These are phyloP conservation scores for Actenoides lindsayi DNA, from an alignment of 2,113 vertebrate genomes.

Conservation along the genomic window DNA sequence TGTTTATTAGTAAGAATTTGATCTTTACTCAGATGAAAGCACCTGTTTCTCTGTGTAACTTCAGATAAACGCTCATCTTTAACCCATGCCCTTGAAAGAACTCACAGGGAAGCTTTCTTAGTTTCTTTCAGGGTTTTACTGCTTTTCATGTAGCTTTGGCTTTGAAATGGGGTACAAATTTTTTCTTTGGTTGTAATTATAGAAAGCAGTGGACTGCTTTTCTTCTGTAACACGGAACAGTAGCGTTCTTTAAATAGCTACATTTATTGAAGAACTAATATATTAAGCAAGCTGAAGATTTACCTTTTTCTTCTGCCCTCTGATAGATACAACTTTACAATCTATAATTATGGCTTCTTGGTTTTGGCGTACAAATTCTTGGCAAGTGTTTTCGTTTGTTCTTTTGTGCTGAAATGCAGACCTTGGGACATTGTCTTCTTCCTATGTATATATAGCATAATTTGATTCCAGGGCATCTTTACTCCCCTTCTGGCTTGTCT, in stretches of 20 bases:
- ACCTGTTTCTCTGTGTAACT: not conserved
- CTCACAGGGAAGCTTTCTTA: conserved; percentile 12
- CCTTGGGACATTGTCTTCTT: not conserved
- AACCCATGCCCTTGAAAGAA: conserved; percentile 36
- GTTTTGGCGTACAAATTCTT: conserved; percentile 28
- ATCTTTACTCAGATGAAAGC: conserved; percentile 51
- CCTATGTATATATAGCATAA: not conserved
- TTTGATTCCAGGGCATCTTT: not conserved
- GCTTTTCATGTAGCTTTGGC: not conserved
- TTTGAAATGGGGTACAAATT: conserved; percentile 41
- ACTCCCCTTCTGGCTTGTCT: not conserved
- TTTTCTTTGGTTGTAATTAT: conserved; percentile 49
- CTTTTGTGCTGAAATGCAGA: not conserved
- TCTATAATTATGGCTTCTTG: conserved; percentile 45
- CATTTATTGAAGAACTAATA: conserved; percentile 24
- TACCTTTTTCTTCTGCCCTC: not conserved
- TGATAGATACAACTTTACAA: not conserved
- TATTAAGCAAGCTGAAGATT: conserved; percentile 21
- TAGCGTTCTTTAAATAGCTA: conserved; percentile 47
- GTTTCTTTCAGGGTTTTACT: not conserved
- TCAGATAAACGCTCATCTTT: conserved; percentile 61
- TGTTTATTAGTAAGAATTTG: conserved; percentile 63
- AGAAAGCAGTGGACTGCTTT: conserved; percentile 45
- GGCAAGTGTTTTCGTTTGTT: not conserved
- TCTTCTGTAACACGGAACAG: conserved; percentile 31